phyloP scores from a whole-genome alignment of 64 coral and sea anemone species.

The Actinia equina region DNA sequence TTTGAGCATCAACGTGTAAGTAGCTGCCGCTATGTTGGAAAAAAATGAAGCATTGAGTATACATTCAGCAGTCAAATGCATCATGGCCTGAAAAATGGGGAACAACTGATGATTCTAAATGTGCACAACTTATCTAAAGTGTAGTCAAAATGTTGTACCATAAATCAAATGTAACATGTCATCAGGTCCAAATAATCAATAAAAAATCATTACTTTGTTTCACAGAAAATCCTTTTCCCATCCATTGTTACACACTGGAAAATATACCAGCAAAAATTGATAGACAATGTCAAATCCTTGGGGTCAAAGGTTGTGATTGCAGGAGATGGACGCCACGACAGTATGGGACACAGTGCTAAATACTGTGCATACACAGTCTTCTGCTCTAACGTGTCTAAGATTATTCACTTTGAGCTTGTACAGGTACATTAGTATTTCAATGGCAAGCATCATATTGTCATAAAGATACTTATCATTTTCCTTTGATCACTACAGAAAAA shows the following conservation, averaged over 20 bases:
- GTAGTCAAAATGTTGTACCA: no score
- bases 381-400: neutral
- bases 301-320: neutral
- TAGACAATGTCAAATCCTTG: neutral
- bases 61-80: no score
- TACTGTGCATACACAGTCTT: neutral
- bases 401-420: constrained; percentile 3
- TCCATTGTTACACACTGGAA: neutral
- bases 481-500: constrained; percentile 22
- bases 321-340: neutral
- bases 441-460: no score
- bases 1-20: constrained; percentile 31
- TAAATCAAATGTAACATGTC: no score
- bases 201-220: neutral
- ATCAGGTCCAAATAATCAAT: no score
- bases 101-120: no score
- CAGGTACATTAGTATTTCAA: neutral
- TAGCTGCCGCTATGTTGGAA: neutral
- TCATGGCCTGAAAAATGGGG: no score
- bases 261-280: neutral
- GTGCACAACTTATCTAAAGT: no score
- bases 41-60: no score
- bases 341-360: constrained; percentile 5
- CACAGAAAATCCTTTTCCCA: neutral
- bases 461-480: neutral